Evolutionary conservation across 2,113 vertebrate genomes (phyloP).

Genomic region (Zingel zingel): DNA sequence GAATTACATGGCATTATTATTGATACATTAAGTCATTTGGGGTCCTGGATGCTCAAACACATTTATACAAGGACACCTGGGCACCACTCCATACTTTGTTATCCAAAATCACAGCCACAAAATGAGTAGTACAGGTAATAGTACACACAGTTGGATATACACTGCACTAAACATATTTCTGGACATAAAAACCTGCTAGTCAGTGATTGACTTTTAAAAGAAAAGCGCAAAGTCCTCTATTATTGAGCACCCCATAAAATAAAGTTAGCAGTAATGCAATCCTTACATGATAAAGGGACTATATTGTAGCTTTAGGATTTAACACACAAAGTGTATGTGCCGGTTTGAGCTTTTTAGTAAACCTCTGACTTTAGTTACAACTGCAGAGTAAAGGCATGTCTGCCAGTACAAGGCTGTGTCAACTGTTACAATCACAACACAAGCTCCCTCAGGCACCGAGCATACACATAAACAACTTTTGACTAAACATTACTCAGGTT

Average conservation of each 20-base stretch:
- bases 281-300: not conserved
- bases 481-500: slow-evolving; percentile 5
- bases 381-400: slow-evolving; percentile 3
- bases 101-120: not conserved
- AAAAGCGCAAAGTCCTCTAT: not conserved
- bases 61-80: not conserved
- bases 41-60: not conserved
- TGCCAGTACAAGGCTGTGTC: slow-evolving; percentile 30
- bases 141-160: not conserved
- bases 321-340: slow-evolving; percentile 6
- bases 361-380: slow-evolving; percentile 46
- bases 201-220: slow-evolving; percentile 11
- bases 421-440: slow-evolving; percentile 32
- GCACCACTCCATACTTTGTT: not conserved
- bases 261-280: not conserved
- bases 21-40: not conserved
- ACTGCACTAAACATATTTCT: slow-evolving; percentile 1
- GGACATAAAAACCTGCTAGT: not conserved
- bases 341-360: slow-evolving; percentile 19
- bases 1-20: not conserved
- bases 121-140: not conserved
- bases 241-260: not conserved
- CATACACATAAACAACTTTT: slow-evolving; percentile 54
- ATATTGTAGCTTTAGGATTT: not conserved
- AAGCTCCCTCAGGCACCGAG: slow-evolving; percentile 33